phyloP scores from a whole-genome alignment of 2,888 invertebrate genomes.

The Eupithecia centaureata region DNA sequence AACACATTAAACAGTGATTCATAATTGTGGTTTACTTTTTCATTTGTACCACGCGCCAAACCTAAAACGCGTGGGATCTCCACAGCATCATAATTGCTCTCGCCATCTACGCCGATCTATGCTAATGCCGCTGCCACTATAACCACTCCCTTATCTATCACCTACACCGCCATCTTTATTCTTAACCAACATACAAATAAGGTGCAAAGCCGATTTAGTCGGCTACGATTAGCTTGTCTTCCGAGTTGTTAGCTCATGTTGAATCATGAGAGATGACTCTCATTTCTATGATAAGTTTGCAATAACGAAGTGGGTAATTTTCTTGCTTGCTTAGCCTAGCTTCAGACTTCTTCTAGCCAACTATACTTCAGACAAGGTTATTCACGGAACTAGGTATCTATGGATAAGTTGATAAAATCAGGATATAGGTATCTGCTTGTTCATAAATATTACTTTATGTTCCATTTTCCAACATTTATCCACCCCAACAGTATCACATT shows the following conservation, averaged over 20 bases:
- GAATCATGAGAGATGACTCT: conserved; percentile 42
- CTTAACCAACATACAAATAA: conserved; percentile 19
- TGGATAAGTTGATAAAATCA: background rate
- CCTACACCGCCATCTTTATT: conserved; percentile 5
- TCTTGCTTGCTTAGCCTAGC: background rate
- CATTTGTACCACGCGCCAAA: conserved; percentile 48
- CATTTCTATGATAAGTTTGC: conserved; percentile 35
- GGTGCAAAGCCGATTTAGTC: conserved; percentile 20
- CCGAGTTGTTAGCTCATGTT: conserved; percentile 37
- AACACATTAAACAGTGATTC: background rate
- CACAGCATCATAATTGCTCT: conserved; percentile 65
- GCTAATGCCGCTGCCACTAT: conserved; percentile 55
- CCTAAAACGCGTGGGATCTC: conserved; percentile 54
- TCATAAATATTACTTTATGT: background rate
- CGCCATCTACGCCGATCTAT: conserved; percentile 67
- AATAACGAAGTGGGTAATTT: conserved; percentile 36
- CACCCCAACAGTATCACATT: conserved; percentile 2
- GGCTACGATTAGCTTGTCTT: conserved; percentile 27
- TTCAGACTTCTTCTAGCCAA: too few species aligned
- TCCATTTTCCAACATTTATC: background rate
- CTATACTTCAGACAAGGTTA: background rate
- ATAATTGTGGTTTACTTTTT: conserved; percentile 28
- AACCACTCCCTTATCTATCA: conserved; percentile 43
- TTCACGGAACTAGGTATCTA: background rate
- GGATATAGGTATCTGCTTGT: background rate